Percentiles rank a stretch among this genome's conserved stretches.
phyloP scores from a whole-genome alignment of 2,888 invertebrate genomes.

The Drosophila ezoana region DNA sequence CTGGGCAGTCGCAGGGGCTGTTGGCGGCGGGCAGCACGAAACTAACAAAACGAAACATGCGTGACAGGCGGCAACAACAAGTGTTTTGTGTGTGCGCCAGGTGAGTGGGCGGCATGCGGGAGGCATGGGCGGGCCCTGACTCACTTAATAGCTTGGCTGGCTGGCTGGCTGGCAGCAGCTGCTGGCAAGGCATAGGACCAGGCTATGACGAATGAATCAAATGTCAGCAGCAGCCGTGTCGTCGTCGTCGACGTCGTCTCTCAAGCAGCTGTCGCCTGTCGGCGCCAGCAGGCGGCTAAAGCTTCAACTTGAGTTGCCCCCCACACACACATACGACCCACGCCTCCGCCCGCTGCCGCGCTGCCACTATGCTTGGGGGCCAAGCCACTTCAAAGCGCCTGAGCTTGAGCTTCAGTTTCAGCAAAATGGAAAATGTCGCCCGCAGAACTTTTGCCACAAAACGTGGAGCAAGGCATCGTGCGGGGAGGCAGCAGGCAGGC shows the following conservation, averaged over 20 bases:
- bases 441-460: conserved; percentile 78
- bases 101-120: conserved; percentile 45
- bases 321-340: background rate
- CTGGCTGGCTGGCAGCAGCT: conserved; percentile 45
- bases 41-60: conserved; percentile 64
- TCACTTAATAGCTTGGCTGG: conserved; percentile 54
- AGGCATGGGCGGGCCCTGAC: conserved; percentile 29
- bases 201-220: conserved; percentile 84
- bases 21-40: conserved; percentile 9
- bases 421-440: conserved; percentile 82
- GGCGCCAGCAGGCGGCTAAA: conserved; percentile 63
- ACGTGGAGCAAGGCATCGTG: conserved; percentile 43
- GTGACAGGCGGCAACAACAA: conserved; percentile 73
- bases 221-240: conserved; percentile 82
- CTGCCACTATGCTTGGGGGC: conserved; percentile 19
- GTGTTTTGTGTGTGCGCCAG: conserved; percentile 65
- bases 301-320: conserved; percentile 51
- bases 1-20: background rate
- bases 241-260: conserved; percentile 72
- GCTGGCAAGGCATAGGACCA: conserved; percentile 35
- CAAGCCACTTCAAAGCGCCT: conserved; percentile 73
- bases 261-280: conserved; percentile 80
- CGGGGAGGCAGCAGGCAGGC: background rate
- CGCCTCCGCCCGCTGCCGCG: background rate
- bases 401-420: conserved; percentile 54